phyloP scores from a whole-genome alignment of 2,113 vertebrate genomes.

The Romanogobio albipinnatus region DNA sequence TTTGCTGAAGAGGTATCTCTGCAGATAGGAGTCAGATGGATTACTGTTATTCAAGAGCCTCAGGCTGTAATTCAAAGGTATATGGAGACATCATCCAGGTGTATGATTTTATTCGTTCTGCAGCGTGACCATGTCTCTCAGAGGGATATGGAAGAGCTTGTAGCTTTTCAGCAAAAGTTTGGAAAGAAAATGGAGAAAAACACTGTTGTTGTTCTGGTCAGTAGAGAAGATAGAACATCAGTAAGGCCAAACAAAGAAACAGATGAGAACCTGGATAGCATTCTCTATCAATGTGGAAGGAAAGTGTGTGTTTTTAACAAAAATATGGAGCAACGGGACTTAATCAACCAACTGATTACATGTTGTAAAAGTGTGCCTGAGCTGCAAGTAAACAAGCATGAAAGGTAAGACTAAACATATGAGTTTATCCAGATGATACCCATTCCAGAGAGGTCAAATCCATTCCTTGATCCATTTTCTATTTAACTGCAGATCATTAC shows the following conservation, averaged over 20 bases:
- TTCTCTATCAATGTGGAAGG: not conserved
- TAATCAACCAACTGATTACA: not conserved
- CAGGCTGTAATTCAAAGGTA: not conserved
- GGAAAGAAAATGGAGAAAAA: constrained; percentile 11
- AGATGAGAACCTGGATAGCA: not conserved
- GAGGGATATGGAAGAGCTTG: not conserved
- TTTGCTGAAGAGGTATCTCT: not conserved
- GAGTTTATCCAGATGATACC: not conserved
- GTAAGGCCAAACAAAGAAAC: not conserved
- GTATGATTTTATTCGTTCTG: constrained; percentile 17
- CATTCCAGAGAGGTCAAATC: not conserved
- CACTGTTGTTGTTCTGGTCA: not conserved
- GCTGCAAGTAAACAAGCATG: not conserved
- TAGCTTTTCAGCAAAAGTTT: not conserved
- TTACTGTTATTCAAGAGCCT: constrained; percentile 1
- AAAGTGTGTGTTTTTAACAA: constrained; percentile 11
- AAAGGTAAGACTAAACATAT: constrained; percentile 6
- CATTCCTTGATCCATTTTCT: not conserved
- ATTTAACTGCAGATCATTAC: not conserved
- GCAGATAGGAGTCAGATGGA: not conserved
- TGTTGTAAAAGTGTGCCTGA: not conserved
- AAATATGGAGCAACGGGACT: not conserved
- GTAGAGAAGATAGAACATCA: not conserved
- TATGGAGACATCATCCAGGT: not conserved
- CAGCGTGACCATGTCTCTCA: not conserved